phyloP scores from a whole-genome alignment of 2,797 vertebrate species.

The Anas bernieri region DNA sequence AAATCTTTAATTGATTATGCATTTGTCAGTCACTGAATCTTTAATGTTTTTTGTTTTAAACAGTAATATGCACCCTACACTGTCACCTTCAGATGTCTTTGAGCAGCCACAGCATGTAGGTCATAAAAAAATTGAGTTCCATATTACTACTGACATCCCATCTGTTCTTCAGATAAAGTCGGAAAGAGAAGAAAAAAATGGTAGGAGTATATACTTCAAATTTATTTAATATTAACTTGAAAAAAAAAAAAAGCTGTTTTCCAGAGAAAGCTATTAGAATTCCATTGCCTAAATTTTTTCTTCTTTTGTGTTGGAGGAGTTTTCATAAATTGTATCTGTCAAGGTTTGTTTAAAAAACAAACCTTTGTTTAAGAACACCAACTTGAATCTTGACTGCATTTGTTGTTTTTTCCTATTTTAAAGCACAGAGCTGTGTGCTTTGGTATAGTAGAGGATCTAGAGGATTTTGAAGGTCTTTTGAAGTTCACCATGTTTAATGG shows the following conservation, averaged over 20 bases:
- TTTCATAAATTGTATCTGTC: not conserved
- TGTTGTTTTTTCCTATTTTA: not conserved
- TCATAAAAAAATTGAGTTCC: conserved; percentile 93
- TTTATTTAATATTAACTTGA: not conserved
- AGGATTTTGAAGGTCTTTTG: not conserved
- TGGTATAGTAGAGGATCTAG: not conserved
- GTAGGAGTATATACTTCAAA: conserved; percentile 66
- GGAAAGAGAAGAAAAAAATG: conserved; percentile 71
- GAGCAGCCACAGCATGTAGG: conserved; percentile 87
- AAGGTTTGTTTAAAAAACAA: not conserved
- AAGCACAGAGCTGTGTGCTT: not conserved
- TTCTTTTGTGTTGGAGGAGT: not conserved
- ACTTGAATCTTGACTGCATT: not conserved
- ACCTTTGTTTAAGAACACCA: not conserved
- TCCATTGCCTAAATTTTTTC: not conserved
- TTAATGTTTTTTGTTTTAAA: conserved; percentile 41
- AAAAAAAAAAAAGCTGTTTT: too few species aligned
- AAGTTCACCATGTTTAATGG: not conserved
- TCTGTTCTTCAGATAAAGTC: conserved; percentile 76
- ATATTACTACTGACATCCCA: conserved; percentile 87
- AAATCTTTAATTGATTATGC: not conserved
- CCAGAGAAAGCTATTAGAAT: too few species aligned
- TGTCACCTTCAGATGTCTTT: conserved; percentile 94
- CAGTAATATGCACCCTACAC: conserved; percentile 81
- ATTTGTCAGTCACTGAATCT: not conserved